phyloP scores from a whole-genome alignment of 2,888 invertebrate genomes.

The Crocallis elinguaria region DNA sequence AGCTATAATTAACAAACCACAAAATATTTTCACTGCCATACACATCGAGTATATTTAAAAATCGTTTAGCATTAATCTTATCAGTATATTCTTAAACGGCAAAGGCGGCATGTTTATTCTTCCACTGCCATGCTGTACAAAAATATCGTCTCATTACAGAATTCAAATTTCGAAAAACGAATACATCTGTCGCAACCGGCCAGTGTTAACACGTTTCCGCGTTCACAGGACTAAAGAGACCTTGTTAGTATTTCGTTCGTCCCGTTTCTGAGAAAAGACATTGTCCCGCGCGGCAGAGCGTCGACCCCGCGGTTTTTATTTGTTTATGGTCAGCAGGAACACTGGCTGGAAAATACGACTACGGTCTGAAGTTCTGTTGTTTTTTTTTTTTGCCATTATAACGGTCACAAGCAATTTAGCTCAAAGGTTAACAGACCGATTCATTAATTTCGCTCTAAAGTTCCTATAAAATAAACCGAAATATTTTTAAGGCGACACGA shows the following conservation, averaged over 20 bases:
- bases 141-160: conserved; percentile 14
- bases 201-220: conserved; percentile 24
- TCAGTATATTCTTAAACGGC: neutral
- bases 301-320: conserved; percentile 65
- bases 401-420: conserved; percentile 12
- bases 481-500: neutral
- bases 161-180: conserved; percentile 23
- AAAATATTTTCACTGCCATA: neutral
- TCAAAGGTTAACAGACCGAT: conserved; percentile 4
- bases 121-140: conserved; percentile 2
- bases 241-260: conserved; percentile 66
- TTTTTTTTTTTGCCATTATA: conserved; percentile 10
- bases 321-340: conserved; percentile 50
- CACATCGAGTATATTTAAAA: neutral
- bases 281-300: conserved; percentile 65
- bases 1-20: too few species aligned
- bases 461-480: conserved; percentile 1
- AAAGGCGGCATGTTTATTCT: neutral
- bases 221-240: conserved; percentile 31
- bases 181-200: conserved; percentile 49
- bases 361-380: conserved; percentile 8
- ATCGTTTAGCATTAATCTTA: neutral
- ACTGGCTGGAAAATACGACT: conserved; percentile 19
- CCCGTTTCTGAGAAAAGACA: conserved; percentile 72
- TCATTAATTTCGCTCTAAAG: conserved; percentile 1